These are phyloP conservation scores for Epistrophe grossulariae DNA, from an alignment of 2,888 invertebrate species.

Conservation along the genomic window DNA sequence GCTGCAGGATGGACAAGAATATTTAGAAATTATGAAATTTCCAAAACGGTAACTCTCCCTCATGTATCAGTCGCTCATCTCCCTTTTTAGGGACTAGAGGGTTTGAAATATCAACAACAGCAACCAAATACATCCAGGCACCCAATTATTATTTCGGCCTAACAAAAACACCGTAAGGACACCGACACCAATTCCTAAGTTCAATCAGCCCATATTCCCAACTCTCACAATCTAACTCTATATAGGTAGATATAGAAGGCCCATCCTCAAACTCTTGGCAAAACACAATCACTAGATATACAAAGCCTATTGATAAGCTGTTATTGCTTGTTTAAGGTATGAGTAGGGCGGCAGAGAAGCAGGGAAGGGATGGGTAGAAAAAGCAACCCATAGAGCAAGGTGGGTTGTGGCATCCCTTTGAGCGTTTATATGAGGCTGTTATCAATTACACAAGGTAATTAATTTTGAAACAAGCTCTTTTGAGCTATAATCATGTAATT, in stretches of 20 bases:
- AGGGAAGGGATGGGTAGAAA: neutral
- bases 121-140: constrained; percentile 40
- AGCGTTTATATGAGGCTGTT: constrained; percentile 76
- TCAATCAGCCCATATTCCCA: constrained; percentile 11
- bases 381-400: constrained; percentile 26
- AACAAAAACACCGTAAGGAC: constrained; percentile 63
- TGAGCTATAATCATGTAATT: constrained; percentile 76
- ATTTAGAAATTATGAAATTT: constrained; percentile 70
- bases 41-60: constrained; percentile 33
- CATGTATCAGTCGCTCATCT: neutral
- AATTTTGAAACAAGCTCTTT: constrained; percentile 76
- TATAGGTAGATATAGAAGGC: neutral
- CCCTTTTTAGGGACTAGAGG: constrained; percentile 17
- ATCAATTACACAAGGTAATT: constrained; percentile 77
- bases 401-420: constrained; percentile 72
- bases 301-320: constrained; percentile 69
- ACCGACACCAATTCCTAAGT: constrained; percentile 45
- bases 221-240: neutral
- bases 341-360: neutral
- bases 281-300: constrained; percentile 53
- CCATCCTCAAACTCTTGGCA: constrained; percentile 29
- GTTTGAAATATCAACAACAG: constrained; percentile 58
- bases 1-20: constrained; percentile 56
- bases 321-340: constrained; percentile 39
- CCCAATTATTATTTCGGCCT: constrained; percentile 60